Evolutionary conservation across 2,113 vertebrate genomes (phyloP).

Genomic region (Helogale parvula): DNA sequence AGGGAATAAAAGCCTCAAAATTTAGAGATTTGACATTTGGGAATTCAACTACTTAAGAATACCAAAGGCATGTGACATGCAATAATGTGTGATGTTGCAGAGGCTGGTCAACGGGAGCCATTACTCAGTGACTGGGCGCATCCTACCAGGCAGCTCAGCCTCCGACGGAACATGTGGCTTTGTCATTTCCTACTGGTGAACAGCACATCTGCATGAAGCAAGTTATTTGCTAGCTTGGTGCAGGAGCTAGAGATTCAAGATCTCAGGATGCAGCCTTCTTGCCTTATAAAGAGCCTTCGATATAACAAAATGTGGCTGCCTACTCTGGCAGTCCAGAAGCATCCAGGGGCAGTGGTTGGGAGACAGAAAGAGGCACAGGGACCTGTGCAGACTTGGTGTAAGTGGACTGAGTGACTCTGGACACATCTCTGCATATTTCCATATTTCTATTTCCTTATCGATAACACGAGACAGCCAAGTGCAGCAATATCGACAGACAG

Average conservation of each 20-base stretch:
- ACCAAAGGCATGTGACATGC: neutral
- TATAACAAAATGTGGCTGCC: neutral
- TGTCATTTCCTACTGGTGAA: neutral
- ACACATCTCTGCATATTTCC: neutral
- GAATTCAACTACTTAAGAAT: neutral
- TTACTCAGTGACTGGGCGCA: neutral
- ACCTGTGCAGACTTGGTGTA: neutral
- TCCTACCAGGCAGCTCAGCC: neutral
- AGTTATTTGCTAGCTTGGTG: neutral
- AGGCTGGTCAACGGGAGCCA: neutral
- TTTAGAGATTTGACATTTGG: neutral
- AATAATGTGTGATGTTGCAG: neutral
- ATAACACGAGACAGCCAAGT: neutral
- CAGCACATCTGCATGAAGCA: neutral
- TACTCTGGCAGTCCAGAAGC: neutral
- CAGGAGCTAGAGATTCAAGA: neutral
- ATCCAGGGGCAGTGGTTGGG: neutral
- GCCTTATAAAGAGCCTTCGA: neutral
- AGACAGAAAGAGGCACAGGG: neutral
- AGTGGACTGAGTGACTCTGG: neutral
- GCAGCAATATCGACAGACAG: neutral
- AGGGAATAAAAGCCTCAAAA: neutral
- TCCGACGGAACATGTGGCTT: neutral
- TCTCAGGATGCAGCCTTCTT: neutral
- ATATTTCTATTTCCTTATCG: neutral